phyloP scores from a whole-genome alignment of 2,797 vertebrate species.

The Zalophus californianus region DNA sequence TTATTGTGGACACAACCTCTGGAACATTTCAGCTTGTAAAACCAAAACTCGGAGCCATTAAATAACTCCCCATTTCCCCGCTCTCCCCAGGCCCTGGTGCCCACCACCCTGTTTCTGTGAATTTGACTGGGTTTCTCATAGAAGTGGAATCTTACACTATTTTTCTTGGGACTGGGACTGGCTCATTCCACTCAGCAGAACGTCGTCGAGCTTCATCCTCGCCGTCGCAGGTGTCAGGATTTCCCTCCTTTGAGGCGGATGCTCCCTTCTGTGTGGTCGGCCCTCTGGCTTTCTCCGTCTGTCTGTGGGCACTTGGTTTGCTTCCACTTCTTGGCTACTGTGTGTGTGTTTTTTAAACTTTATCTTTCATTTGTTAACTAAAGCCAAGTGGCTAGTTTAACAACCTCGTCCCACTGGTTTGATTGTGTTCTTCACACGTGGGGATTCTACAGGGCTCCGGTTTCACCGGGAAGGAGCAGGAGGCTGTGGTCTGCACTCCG shows the following conservation, averaged over 20 bases:
- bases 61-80: too few species aligned
- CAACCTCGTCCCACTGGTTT: fast-evolving
- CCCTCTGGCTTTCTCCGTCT: background rate
- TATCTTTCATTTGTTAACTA: background rate
- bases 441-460: background rate
- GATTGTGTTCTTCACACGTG: background rate
- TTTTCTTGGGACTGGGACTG: background rate
- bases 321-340: background rate
- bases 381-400: background rate
- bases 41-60: too few species aligned
- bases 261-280: fast-evolving
- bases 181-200: background rate
- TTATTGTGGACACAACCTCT: background rate
- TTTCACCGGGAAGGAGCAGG: background rate
- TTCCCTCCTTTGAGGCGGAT: too few species aligned
- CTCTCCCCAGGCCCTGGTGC: background rate
- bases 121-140: background rate
- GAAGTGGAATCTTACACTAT: fast-evolving
- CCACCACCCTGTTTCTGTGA: background rate
- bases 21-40: background rate
- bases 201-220: fast-evolving
- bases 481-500: background rate
- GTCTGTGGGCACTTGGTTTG: background rate
- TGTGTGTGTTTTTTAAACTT: background rate
- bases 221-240: fast-evolving